Conservation (phyloP, 2,888 invertebrate genomes). For the Chrysina gloriosa region DNA sequence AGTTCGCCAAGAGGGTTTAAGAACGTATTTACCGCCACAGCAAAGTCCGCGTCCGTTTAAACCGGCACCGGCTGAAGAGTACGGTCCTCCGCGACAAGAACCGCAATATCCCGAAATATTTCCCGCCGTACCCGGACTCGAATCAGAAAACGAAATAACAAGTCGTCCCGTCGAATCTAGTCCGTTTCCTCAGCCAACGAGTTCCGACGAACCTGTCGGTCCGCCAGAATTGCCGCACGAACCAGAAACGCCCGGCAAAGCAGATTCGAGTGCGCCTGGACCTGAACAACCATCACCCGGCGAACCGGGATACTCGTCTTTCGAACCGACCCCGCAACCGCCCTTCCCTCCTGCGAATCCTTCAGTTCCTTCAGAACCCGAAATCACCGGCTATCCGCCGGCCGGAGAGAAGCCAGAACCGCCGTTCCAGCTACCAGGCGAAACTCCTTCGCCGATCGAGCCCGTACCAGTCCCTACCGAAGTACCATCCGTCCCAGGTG, state of each 20-base stretch:
- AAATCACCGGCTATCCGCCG: constrained; percentile 39
- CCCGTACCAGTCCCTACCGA: background rate
- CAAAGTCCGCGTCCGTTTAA: constrained; percentile 80
- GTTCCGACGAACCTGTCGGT: background rate
- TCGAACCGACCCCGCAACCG: constrained; percentile 45
- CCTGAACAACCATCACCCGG: constrained; percentile 33
- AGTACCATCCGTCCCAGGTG: background rate
- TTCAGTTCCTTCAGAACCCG: constrained; percentile 17
- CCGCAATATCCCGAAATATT: constrained; percentile 54
- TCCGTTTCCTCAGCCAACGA: background rate
- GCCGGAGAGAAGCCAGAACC: constrained; percentile 43
- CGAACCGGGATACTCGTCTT: constrained; percentile 40
- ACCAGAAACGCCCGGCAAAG: background rate
- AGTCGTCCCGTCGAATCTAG: background rate
- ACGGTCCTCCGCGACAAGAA: too few species aligned
- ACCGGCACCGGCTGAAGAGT: constrained; percentile 60
- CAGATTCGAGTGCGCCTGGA: background rate
- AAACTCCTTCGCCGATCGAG: background rate
- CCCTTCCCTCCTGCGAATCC: constrained; percentile 50
- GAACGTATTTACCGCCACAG: constrained; percentile 72
- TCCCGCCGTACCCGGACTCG: constrained; percentile 21
- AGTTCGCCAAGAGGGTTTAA: constrained; percentile 73
- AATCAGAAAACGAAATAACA: constrained; percentile 10
- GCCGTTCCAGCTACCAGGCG: constrained; percentile 38
- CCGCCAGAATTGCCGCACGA: background rate